Base-by-base conservation (phyloP, 1,140 invertebrate species). In the Meteorus sp. region DNA sequence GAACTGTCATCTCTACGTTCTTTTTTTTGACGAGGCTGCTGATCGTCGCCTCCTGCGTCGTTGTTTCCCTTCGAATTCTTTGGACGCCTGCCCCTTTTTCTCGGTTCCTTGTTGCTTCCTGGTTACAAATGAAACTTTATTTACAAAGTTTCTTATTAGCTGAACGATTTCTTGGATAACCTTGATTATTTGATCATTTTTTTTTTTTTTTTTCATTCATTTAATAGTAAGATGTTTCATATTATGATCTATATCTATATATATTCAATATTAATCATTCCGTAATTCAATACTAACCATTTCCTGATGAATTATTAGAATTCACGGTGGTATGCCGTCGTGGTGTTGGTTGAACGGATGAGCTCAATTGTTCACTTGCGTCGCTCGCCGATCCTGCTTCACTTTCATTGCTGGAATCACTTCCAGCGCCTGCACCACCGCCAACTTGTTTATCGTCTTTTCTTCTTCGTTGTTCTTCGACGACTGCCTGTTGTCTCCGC, bases 1-100 rank as follows among this genome's bases (percentile, higher is more conserved):
- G 67, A 64, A 39, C 69, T 75, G 31, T 81, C 80, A 44, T 88
- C 86, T 63, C 86, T 84, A 57, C 84, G 81, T 59, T 83, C 79
- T 76, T 86, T 86, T 73, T 86, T 86, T 69, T 81, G 77, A 69
- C 82, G 82, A 67, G 84, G 83, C 63, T 75, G 74, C 59, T 79
- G 76, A 53, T 79, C 78, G 62, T 81, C 78, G 62, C 78, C 77
- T 72, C 84, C 83, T 63, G 81, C 78, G 62, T 77, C 75, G 66
- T 85, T 83, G 69, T 81, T 65, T 48, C 68, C 72, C 77, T 85
- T 86, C 66, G 82, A 77, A 66, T 79, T 78, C 76, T 87, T 87
- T 66, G 84, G 84, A 77, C 83, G 81, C 67, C 85, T 76, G 19
- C 85, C 85, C 56, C 85, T 75, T 71, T 86, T 86, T 64, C 84